Conservation (phyloP, 2,797 vertebrate genomes). For the Glossophaga mutica region DNA sequence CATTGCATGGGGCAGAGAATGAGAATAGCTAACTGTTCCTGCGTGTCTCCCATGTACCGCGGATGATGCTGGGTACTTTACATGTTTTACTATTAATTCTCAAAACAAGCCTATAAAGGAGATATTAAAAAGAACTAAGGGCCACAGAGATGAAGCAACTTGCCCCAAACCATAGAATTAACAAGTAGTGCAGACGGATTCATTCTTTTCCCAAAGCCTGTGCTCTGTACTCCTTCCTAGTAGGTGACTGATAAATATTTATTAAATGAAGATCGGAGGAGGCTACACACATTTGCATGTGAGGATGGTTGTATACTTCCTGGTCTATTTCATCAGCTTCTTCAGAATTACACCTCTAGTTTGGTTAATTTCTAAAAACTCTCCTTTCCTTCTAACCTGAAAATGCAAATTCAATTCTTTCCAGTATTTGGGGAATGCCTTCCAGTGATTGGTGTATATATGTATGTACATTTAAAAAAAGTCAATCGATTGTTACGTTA, state of each 20-base stretch:
- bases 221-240: neutral
- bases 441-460: neutral
- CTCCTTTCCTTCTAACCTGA: neutral
- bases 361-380: neutral
- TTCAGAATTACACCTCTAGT: slow-evolving; percentile 18
- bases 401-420: neutral
- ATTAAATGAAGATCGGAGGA: neutral
- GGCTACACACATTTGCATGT: neutral
- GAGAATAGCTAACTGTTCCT: neutral
- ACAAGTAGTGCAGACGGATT: neutral
- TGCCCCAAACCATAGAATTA: neutral
- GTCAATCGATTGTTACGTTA: neutral
- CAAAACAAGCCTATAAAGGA: neutral
- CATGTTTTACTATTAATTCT: neutral
- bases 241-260: neutral
- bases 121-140: neutral
- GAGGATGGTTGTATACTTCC: neutral
- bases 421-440: neutral
- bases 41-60: neutral
- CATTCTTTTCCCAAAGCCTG: neutral
- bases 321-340: neutral
- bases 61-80: neutral
- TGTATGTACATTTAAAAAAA: neutral
- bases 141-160: neutral
- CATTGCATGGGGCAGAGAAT: neutral